phyloP scores from a whole-genome alignment of 2,888 invertebrate genomes.

The Tipula vernalis region DNA sequence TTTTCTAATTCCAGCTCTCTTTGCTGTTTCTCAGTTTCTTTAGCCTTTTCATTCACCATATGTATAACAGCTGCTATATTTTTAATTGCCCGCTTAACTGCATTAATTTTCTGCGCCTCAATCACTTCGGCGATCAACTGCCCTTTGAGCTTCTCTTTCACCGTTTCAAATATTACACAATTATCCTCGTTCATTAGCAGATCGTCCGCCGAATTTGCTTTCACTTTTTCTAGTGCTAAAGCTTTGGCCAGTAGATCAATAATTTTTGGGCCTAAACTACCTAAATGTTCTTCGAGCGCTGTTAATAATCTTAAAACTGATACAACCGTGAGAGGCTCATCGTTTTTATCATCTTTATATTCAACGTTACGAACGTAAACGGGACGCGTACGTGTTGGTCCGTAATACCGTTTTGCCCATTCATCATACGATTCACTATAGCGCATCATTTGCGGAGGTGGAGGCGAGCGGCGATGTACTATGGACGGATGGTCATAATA shows the following conservation, averaged over 20 bases:
- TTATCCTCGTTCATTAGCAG: slow-evolving; percentile 58
- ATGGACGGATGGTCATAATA: neutral
- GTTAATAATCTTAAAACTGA: slow-evolving; percentile 61
- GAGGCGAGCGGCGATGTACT: slow-evolving; percentile 10
- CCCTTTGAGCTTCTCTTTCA: slow-evolving; percentile 74
- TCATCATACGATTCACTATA: slow-evolving; percentile 15
- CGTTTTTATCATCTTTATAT: slow-evolving; percentile 33
- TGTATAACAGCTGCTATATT: slow-evolving; percentile 63
- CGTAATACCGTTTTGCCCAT: slow-evolving; percentile 21
- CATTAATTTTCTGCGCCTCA: slow-evolving; percentile 45
- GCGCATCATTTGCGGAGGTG: neutral
- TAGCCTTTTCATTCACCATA: slow-evolving; percentile 43
- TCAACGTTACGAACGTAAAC: slow-evolving; percentile 16
- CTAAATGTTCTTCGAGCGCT: slow-evolving; percentile 69
- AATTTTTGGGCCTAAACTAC: slow-evolving; percentile 71
- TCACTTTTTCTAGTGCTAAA: slow-evolving; percentile 59
- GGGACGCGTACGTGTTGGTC: slow-evolving; percentile 25
- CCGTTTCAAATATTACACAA: slow-evolving; percentile 67
- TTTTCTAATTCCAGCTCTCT: slow-evolving; percentile 9
- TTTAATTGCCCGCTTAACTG: slow-evolving; percentile 61
- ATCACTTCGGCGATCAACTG: slow-evolving; percentile 58
- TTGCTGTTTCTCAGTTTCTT: slow-evolving; percentile 25
- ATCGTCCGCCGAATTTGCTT: slow-evolving; percentile 62
- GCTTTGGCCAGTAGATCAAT: slow-evolving; percentile 66
- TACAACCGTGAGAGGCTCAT: slow-evolving; percentile 44